Conservation (phyloP, 2,113 vertebrate genomes). For the Ceyx cyanopectus region DNA sequence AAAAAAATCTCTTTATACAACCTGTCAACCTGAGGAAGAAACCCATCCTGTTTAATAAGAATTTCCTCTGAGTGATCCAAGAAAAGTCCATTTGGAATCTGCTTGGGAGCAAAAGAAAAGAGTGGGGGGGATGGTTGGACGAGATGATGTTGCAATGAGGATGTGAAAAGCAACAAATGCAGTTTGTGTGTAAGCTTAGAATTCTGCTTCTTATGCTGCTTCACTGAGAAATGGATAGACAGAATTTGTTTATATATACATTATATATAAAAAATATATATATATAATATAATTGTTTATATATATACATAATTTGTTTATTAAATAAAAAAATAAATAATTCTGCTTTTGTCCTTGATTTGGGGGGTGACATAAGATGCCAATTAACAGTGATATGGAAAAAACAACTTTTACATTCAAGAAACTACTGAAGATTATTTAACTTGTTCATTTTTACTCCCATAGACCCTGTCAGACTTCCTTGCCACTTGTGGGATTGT, state of each 20-base stretch:
- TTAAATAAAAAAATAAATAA: not conserved
- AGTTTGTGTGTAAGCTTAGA: not conserved
- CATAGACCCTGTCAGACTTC: not conserved
- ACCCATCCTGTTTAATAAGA: constrained; percentile 58
- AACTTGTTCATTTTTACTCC: not conserved
- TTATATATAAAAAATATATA: no score
- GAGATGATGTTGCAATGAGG: not conserved
- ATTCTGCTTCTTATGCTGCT: not conserved
- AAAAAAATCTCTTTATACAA: constrained; percentile 51
- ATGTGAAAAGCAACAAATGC: not conserved
- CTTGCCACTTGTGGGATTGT: not conserved
- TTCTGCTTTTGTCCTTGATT: not conserved
- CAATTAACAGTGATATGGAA: not conserved
- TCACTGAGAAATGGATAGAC: not conserved
- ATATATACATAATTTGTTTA: not conserved
- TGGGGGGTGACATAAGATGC: not conserved
- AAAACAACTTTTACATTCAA: not conserved
- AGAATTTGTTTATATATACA: no score
- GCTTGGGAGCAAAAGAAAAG: constrained; percentile 20
- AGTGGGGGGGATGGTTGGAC: not conserved
- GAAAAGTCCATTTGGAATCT: not conserved
- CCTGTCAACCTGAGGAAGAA: constrained; percentile 62
- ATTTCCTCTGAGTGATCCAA: not conserved
- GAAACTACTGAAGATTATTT: not conserved
- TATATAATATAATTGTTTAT: no score